Percentiles rank a stretch among this genome's conserved stretches.
phyloP scores from a whole-genome alignment of 2,797 vertebrate species.

The Schizothorax lantsangensis region DNA sequence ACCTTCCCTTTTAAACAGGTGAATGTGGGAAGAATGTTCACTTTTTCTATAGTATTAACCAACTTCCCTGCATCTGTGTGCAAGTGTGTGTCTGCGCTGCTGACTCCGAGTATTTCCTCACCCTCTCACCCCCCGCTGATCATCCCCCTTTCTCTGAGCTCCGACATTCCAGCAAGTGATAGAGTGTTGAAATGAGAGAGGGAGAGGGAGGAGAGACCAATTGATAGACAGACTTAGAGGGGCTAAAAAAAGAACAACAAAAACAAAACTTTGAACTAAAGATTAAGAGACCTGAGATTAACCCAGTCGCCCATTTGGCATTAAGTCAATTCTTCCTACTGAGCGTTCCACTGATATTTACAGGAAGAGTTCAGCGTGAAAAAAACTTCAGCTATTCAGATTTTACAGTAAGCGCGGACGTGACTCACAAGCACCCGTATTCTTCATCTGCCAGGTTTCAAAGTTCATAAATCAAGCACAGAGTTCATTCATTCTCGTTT shows the following conservation, averaged over 20 bases:
- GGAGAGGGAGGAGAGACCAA: constrained; percentile 23
- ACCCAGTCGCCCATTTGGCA: constrained; percentile 11
- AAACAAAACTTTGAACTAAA: constrained; percentile 54
- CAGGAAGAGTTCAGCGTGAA: not conserved
- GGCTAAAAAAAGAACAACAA: constrained; percentile 55
- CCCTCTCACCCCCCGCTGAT: constrained; percentile 71
- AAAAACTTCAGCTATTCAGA: not conserved
- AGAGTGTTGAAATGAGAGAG: constrained; percentile 58
- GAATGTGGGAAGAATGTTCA: constrained; percentile 23
- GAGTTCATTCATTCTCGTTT: not conserved
- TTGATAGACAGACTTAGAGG: constrained; percentile 38
- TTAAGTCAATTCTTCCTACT: not conserved
- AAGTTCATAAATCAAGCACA: not conserved
- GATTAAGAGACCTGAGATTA: constrained; percentile 47
- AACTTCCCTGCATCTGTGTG: constrained; percentile 26
- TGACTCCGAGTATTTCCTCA: constrained; percentile 72
- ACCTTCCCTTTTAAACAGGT: constrained; percentile 34
- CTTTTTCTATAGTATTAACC: constrained; percentile 43
- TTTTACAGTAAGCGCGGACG: constrained; percentile 13
- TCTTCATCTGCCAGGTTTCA: constrained; percentile 9
- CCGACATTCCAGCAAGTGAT: constrained; percentile 74
- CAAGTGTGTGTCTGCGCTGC: constrained; percentile 53
- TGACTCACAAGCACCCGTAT: constrained; percentile 19
- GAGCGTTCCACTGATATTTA: constrained; percentile 8
- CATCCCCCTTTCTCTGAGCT: constrained; percentile 65